Percentiles rank a stretch among this genome's conserved stretches.
phyloP scores from a whole-genome alignment of 1,140 invertebrate genomes.

The Bathynomus jamesi region DNA sequence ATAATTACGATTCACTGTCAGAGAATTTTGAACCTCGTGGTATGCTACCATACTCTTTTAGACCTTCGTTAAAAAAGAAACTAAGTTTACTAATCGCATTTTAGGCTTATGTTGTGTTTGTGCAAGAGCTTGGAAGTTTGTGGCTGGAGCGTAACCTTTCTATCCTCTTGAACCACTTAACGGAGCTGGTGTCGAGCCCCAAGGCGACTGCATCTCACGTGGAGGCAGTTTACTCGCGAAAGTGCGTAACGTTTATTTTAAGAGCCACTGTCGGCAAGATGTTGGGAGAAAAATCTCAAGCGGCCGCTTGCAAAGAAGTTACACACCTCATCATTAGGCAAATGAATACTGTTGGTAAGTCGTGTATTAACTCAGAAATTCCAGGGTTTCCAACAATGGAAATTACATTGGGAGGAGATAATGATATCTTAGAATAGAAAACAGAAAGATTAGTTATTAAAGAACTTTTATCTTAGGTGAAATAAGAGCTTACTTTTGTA shows the following conservation, averaged over 20 bases:
- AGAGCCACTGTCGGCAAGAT: conserved; percentile 83
- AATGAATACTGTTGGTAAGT: conserved; percentile 77
- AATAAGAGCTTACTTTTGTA: too few relatives aligned
- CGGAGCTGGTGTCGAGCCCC: conserved; percentile 80
- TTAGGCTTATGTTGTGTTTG: conserved; percentile 39
- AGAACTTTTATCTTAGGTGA: too few relatives aligned
- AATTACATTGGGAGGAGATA: too few relatives aligned
- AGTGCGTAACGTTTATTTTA: conserved; percentile 94
- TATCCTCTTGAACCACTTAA: conserved; percentile 73
- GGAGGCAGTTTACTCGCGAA: conserved; percentile 93
- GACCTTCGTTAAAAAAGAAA: too few relatives aligned
- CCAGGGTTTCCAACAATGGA: too few relatives aligned
- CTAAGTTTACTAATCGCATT: too few relatives aligned
- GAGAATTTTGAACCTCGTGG: too few relatives aligned
- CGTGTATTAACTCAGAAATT: conserved; percentile 4
- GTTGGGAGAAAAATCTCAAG: conserved; percentile 92
- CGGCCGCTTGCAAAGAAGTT: conserved; percentile 89
- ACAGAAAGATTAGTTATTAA: too few relatives aligned
- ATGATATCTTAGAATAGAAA: too few relatives aligned
- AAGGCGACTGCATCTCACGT: conserved; percentile 59
- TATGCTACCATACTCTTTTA: too few relatives aligned
- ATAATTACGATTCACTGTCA: too few relatives aligned
- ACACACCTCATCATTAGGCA: conserved; percentile 84
- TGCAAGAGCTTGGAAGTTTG: conserved; percentile 79
- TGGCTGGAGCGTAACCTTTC: conserved; percentile 92